Conservation (phyloP, 1,140 invertebrate species). For the Bathynomus jamesi region DNA sequence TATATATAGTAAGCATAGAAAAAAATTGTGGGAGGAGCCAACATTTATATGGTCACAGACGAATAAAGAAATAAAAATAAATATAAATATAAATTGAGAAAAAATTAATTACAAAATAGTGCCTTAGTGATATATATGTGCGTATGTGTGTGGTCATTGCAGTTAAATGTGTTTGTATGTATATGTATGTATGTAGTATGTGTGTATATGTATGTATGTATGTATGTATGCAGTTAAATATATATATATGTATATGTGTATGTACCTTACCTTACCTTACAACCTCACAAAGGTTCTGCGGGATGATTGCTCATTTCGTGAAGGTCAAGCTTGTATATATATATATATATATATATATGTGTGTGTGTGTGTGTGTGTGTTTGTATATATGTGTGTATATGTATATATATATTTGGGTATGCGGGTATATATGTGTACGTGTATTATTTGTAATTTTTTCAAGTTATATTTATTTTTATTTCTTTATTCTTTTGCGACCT, state of each 20-base stretch:
- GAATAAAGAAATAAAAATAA: too few relatives aligned
- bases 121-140: too few relatives aligned
- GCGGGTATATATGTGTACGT: constrained; percentile 7
- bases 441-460: neutral
- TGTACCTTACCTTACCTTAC: too few relatives aligned
- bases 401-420: constrained; percentile 6
- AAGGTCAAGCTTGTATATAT: constrained; percentile 1
- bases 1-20: constrained; percentile 4
- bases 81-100: too few relatives aligned
- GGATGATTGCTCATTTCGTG: too few relatives aligned
- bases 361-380: neutral
- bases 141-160: too few relatives aligned
- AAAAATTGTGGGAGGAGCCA: too few relatives aligned
- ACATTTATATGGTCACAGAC: too few relatives aligned
- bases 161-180: too few relatives aligned
- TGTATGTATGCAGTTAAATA: constrained; percentile 2
- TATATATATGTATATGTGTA: constrained; percentile 10
- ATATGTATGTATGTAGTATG: neutral
- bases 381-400: constrained; percentile 8
- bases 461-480: neutral
- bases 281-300: too few relatives aligned
- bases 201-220: constrained; percentile 10
- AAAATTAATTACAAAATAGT: too few relatives aligned
- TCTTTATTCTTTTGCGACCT: too few relatives aligned
- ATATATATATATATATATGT: constrained; percentile 17